A percentile compares a stretch with the other conserved stretches of the same genome.
Evolutionary conservation across 2,113 vertebrate species (phyloP).

Genomic region (Malaclemys terrapin): DNA sequence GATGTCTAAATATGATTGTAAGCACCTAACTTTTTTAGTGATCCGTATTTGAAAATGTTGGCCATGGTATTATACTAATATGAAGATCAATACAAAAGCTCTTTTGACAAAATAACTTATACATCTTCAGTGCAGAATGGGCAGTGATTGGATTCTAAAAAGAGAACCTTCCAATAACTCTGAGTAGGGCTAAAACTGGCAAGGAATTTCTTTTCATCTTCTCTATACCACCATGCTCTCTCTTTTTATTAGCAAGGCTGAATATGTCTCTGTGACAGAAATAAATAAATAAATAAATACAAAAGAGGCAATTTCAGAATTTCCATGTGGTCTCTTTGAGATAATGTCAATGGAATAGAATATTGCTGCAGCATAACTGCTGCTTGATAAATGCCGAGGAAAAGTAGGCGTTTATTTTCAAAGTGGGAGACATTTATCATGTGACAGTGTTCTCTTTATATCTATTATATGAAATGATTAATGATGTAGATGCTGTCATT

Average conservation of each 20-base stretch:
- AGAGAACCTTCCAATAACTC: not conserved
- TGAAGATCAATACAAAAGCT: not conserved
- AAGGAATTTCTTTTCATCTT: conserved; percentile 50
- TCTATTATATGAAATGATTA: conserved; percentile 75
- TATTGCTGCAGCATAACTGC: conserved; percentile 42
- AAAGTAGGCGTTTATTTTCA: conserved; percentile 72
- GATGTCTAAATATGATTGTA: not conserved
- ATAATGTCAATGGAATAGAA: conserved; percentile 66
- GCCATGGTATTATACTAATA: not conserved
- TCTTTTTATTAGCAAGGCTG: conserved; percentile 32
- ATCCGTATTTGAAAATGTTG: not conserved
- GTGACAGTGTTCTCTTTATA: conserved; percentile 67
- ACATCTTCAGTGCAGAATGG: not conserved
- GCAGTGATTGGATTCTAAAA: not conserved
- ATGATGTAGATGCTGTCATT: conserved; percentile 69
- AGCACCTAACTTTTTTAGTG: not conserved
- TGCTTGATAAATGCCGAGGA: conserved; percentile 73
- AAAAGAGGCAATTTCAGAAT: conserved; percentile 31
- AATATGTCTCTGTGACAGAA: not conserved
- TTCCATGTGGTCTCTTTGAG: conserved; percentile 48
- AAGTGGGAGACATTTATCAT: conserved; percentile 71
- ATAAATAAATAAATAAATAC: not conserved
- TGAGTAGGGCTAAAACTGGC: not conserved
- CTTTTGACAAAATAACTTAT: conserved; percentile 24
- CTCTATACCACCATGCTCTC: not conserved